Conservation (phyloP, 2,888 invertebrate species). For the Heliconius erato region DNA sequence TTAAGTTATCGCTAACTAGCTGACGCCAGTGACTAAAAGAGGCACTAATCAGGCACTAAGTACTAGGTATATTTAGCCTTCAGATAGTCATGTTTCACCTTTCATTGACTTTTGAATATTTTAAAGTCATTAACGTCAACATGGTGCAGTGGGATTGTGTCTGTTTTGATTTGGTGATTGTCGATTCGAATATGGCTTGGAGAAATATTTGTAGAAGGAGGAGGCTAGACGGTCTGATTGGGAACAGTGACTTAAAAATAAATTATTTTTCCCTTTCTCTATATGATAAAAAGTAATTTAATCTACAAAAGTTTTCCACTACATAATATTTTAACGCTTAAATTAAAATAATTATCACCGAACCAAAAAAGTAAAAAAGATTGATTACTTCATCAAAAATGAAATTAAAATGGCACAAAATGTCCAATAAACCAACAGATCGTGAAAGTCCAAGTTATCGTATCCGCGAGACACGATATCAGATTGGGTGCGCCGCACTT, state of each 20-base stretch:
- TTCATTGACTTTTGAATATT: conserved; percentile 5
- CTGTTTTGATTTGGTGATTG: background rate
- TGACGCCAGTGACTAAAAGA: conserved; percentile 19
- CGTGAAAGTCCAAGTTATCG: conserved; percentile 25
- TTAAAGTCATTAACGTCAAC: background rate
- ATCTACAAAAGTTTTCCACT: too few relatives aligned
- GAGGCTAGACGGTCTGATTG: too few relatives aligned
- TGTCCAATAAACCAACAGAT: conserved; percentile 23
- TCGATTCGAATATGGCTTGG: background rate
- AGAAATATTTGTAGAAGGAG: too few relatives aligned
- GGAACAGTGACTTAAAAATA: background rate
- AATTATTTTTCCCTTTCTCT: background rate
- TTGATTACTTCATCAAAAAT: conserved; percentile 11
- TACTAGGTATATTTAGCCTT: conserved; percentile 14
- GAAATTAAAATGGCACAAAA: conserved; percentile 9
- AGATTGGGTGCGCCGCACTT: conserved; percentile 32
- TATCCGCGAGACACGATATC: conserved; percentile 17
- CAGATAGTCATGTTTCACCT: conserved; percentile 6
- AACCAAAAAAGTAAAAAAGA: background rate
- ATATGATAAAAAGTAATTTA: too few relatives aligned
- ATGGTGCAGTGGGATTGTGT: background rate
- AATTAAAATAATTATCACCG: background rate
- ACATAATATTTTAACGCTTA: too few relatives aligned
- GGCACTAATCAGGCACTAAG: conserved; percentile 24
- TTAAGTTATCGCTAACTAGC: conserved; percentile 31